These are phyloP conservation scores for Pterostichus madidus DNA, from an alignment of 2,888 invertebrate genomes.

Conservation along the genomic window DNA sequence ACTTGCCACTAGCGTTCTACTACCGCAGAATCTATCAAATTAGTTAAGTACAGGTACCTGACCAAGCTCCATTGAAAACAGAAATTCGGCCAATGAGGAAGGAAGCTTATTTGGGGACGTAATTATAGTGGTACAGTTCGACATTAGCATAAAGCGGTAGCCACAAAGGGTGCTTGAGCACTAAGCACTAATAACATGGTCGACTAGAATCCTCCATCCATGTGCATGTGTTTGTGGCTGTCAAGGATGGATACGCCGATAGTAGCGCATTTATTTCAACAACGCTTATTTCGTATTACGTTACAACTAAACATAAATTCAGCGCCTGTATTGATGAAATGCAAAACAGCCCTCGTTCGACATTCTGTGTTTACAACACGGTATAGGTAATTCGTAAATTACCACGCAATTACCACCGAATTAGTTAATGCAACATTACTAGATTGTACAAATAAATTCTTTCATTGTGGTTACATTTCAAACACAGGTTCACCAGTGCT, in stretches of 20 bases:
- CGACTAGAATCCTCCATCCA: conserved; percentile 19
- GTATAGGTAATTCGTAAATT: conserved; percentile 52
- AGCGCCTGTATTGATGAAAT: conserved; percentile 59
- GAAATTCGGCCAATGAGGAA: conserved; percentile 51
- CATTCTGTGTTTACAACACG: conserved; percentile 41
- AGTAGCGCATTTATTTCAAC: conserved; percentile 51
- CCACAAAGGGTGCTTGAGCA: conserved; percentile 48
- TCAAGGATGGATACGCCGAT: conserved; percentile 28
- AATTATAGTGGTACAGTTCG: conserved; percentile 61
- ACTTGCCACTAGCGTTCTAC: too few species aligned
- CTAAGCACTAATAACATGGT: conserved; percentile 53
- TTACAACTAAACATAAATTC: conserved; percentile 50
- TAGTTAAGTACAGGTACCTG: conserved; percentile 27
- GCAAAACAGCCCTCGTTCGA: conserved; percentile 55
- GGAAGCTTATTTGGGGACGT: conserved; percentile 56
- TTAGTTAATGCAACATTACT: conserved; percentile 48
- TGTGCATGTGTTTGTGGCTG: background rate
- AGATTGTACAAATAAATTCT: conserved; percentile 49
- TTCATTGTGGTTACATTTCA: conserved; percentile 34
- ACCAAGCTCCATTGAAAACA: conserved; percentile 2
- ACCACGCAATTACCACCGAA: conserved; percentile 47
- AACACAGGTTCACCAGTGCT: conserved; percentile 18
- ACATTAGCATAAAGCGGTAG: conserved; percentile 58
- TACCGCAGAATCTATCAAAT: background rate
- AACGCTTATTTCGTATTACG: conserved; percentile 55